Evolutionary conservation across 2,113 vertebrate genomes (phyloP), one percentile per base, ranked within the genome.

Genomic region (Calonectris borealis): DNA sequence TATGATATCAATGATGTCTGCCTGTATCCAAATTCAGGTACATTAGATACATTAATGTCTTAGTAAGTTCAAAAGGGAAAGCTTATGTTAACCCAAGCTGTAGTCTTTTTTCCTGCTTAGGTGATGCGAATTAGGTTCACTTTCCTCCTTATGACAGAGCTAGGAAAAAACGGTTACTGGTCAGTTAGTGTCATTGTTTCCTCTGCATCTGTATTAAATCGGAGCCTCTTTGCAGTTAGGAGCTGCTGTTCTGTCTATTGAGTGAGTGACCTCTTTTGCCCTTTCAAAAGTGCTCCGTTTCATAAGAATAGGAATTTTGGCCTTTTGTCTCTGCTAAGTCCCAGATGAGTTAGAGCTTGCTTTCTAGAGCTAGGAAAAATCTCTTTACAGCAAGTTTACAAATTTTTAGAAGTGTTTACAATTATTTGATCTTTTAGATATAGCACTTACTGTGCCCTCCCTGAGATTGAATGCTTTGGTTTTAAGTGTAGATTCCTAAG

Each of bases 11-110:
- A 99, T 87, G 99, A 99, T 66, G 98, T 99, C 52, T 99, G 99
- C 82, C 96, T 99, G 58, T 99, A 99, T 85, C 99, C 99, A 51
- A 96, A 98, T 76, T 99, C 99, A 97, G 99, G 99, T 99, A 94
- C 44, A 96, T 68, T 52, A 29, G 52, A 38, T n/a, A 11, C 13
- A 61, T 62, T 66, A 40, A 32, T 20, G 14, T 18, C 26, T 57
- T 46, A 4, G 3, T 76, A 16, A 31, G 36, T 64, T 64, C 49
- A 60, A 40, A 70, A 51, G 27, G 9, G 65, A 60, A 57, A 44
- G 8, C 17, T 48, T 77, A 8, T 54, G 24, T 27, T 86, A 80
- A 61, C 11, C 10, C 27, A 79, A 68, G 20, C 18, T 85, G 48
- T 36, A n/a, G 29, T 31, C 31, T 64, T 83, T 27, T 44, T 62